Evolutionary conservation across 37 sponge, comb jelly and placozoan genomes (phyloP).

Genomic region (Halisarca cf. caerulea): DNA sequence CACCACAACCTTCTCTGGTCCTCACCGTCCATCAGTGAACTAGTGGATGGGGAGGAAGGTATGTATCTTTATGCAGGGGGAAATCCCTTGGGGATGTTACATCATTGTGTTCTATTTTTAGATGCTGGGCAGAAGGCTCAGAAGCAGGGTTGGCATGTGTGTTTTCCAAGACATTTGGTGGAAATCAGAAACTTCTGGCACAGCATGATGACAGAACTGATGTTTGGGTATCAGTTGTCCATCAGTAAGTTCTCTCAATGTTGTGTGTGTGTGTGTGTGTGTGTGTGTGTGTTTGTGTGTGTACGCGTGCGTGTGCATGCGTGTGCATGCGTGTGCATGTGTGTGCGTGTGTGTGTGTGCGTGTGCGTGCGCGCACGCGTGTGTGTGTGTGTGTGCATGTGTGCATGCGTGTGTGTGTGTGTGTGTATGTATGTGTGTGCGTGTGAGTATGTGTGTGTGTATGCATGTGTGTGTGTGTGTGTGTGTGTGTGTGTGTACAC

Average conservation of each 20-base stretch:
- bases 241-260: neutral
- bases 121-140: neutral
- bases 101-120: too few relatives aligned
- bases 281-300: too few relatives aligned
- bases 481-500: neutral
- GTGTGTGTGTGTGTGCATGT: too few relatives aligned
- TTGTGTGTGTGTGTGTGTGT: too few relatives aligned
- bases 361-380: too few relatives aligned
- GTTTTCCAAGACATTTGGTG: neutral
- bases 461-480: neutral
- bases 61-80: too few relatives aligned
- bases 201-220: neutral
- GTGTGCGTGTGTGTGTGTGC: too few relatives aligned
- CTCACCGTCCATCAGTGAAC: neutral
- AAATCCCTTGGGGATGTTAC: too few relatives aligned
- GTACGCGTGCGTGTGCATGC: too few relatives aligned
- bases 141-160: neutral
- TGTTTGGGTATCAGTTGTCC: neutral
- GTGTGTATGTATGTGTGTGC: too few relatives aligned
- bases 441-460: neutral
- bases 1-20: neutral
- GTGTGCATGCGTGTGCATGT: too few relatives aligned
- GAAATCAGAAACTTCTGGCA: neutral
- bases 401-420: too few relatives aligned
- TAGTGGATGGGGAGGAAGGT: neutral